phyloP scores from a whole-genome alignment of 2,113 vertebrate species.

The Myrmecobius fasciatus region DNA sequence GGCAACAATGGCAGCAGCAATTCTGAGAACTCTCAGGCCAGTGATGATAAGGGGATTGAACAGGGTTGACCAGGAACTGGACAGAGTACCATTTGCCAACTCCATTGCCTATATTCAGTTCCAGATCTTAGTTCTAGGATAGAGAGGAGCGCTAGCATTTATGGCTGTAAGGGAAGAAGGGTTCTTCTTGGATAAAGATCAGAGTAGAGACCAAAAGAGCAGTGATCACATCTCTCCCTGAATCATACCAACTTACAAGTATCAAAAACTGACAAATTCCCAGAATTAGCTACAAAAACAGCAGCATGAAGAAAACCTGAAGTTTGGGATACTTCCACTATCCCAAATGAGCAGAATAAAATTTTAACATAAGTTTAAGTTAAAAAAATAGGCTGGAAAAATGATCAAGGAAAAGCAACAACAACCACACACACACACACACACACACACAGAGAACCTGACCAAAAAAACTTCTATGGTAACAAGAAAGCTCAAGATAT shows the following conservation, averaged over 20 bases:
- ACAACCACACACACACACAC: not conserved
- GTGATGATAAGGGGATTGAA: not conserved
- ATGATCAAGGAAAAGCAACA: not conserved
- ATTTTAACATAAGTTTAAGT: not conserved
- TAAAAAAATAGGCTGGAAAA: not conserved
- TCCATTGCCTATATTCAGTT: not conserved
- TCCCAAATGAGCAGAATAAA: not conserved
- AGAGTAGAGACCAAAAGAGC: not conserved
- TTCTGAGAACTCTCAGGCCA: not conserved
- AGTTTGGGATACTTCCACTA: not conserved
- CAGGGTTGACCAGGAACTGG: not conserved
- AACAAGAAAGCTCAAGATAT: not conserved
- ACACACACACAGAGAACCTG: not conserved
- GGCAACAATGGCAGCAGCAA: not conserved
- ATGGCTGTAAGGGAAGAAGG: not conserved
- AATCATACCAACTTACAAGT: not conserved
- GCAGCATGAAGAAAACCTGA: not conserved
- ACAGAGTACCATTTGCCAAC: not conserved
- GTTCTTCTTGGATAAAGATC: not conserved
- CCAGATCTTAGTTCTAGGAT: not conserved
- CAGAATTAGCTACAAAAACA: not conserved
- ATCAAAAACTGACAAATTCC: not conserved
- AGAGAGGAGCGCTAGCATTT: not conserved
- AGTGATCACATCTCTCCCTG: not conserved
- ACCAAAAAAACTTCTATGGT: not conserved